A percentile compares a stretch with the other conserved stretches of the same genome.
phyloP scores from a whole-genome alignment of 2,888 invertebrate species.

The Venusia cambrica region DNA sequence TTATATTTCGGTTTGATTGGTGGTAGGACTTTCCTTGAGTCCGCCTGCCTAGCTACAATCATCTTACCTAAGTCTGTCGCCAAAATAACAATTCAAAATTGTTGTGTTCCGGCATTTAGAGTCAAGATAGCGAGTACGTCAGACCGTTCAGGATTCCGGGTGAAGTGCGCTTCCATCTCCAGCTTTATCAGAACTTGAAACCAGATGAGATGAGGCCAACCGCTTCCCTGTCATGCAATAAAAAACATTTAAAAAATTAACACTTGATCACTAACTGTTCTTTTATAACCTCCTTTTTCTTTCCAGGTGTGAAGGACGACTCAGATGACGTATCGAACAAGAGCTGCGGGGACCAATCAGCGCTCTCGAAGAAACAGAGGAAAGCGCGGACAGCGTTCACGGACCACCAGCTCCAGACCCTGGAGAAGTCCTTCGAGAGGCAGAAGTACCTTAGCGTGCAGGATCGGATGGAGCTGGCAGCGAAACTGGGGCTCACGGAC shows the following conservation, averaged over 20 bases:
- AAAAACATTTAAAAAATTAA: not conserved
- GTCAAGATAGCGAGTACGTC: too few relatives aligned
- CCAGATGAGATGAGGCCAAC: too few relatives aligned
- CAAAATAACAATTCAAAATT: too few relatives aligned
- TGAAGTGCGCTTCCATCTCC: too few relatives aligned
- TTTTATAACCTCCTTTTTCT: constrained; percentile 1
- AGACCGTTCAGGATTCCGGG: too few relatives aligned
- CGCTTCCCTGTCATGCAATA: not conserved
- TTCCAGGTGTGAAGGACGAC: constrained; percentile 91
- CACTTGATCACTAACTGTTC: not conserved
- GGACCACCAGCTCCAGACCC: constrained; percentile 97
- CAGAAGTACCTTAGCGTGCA: constrained; percentile 98
- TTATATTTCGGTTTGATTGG: too few relatives aligned
- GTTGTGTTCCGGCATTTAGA: too few relatives aligned
- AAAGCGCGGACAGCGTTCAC: constrained; percentile 99
- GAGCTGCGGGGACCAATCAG: constrained; percentile 69
- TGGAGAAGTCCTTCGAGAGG: constrained; percentile 98
- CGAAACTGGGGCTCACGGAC: constrained; percentile 96
- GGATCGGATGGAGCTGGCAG: constrained; percentile 98
- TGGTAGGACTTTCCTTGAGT: too few relatives aligned
- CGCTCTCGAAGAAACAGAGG: constrained; percentile 93
- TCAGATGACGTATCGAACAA: constrained; percentile 86
- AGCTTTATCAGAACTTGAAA: too few relatives aligned
- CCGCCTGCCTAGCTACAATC: too few relatives aligned
- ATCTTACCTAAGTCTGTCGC: too few relatives aligned